phyloP scores from a whole-genome alignment of 2,797 vertebrate genomes.

The Chelonia mydas region DNA sequence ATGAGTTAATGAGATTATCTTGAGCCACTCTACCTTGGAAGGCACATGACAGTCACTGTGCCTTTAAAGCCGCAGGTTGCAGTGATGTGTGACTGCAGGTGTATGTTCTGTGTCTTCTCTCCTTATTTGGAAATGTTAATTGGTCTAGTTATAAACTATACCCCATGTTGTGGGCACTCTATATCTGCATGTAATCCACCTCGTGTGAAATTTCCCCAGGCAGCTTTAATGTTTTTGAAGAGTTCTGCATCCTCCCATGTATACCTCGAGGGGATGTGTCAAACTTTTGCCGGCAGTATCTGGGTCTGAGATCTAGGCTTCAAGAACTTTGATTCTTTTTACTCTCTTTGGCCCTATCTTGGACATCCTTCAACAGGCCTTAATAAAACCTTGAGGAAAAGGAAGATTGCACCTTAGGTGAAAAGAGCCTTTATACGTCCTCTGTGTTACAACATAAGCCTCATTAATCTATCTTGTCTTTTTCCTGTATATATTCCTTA shows the following conservation, averaged over 20 bases:
- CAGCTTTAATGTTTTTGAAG: background rate
- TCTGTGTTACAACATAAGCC: background rate
- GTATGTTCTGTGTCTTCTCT: background rate
- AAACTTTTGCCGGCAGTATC: background rate
- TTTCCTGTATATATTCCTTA: background rate
- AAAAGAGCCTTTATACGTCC: background rate
- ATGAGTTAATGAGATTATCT: background rate
- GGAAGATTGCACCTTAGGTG: background rate
- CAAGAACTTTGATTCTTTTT: background rate
- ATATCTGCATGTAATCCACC: background rate
- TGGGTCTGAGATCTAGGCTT: background rate
- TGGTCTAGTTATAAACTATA: background rate
- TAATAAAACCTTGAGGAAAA: background rate
- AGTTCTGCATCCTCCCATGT: background rate
- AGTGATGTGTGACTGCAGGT: background rate
- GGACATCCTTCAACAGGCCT: background rate
- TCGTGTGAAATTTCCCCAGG: background rate
- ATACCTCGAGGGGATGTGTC: accelerated
- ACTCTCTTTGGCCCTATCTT: background rate
- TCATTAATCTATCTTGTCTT: background rate
- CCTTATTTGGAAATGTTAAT: background rate
- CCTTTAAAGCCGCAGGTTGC: background rate
- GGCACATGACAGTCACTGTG: background rate
- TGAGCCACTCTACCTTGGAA: background rate
- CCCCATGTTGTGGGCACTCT: background rate